Conservation (phyloP, 1,140 invertebrate genomes). For the Grapholita molesta region DNA sequence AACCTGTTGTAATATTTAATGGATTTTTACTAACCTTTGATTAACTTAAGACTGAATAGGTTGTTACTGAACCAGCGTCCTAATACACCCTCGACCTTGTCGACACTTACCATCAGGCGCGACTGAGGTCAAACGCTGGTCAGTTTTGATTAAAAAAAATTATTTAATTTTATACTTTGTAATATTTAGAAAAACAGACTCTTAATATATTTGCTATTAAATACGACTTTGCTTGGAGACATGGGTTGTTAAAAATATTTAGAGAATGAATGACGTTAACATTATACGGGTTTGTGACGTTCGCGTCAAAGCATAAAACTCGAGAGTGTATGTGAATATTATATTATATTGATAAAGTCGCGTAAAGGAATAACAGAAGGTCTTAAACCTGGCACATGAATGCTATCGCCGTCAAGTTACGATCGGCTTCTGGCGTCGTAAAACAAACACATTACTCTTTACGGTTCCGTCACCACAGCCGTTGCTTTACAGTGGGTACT, state of each 20-base stretch:
- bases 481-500: background rate
- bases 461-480: background rate
- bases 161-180: too few species aligned
- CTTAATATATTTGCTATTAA: background rate
- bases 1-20: too few species aligned
- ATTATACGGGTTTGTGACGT: background rate
- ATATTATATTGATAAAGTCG: background rate
- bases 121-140: too few species aligned
- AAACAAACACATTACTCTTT: slow-evolving; percentile 1
- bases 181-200: too few species aligned
- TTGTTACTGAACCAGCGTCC: too few species aligned
- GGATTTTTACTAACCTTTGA: too few species aligned
- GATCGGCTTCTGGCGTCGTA: background rate
- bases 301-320: background rate
- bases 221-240: background rate
- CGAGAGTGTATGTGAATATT: background rate
- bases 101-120: too few species aligned
- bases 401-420: background rate
- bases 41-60: too few species aligned
- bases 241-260: background rate
- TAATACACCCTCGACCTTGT: too few species aligned
- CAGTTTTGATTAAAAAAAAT: too few species aligned
- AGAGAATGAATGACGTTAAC: background rate
- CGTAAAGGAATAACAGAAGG: background rate
- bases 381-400: background rate